Percentiles rank a stretch among this genome's conserved stretches.
These are phyloP conservation scores for Ictidomys tridecemlineatus DNA, from an alignment of 2,113 vertebrate genomes.

Conservation along the genomic window DNA sequence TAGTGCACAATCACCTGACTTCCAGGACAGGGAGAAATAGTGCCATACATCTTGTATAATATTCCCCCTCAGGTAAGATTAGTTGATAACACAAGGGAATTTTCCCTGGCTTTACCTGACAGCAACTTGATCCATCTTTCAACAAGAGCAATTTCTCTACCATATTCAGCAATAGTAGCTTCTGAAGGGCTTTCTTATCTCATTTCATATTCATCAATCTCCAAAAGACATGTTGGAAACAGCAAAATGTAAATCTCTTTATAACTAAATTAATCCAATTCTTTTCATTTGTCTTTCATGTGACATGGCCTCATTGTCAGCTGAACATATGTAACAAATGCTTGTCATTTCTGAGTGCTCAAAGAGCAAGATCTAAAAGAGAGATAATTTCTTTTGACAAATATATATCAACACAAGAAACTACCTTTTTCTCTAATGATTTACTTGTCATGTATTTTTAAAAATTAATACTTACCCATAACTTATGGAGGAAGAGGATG, in stretches of 20 bases:
- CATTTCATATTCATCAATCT: slow-evolving; percentile 83
- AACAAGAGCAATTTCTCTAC: slow-evolving; percentile 78
- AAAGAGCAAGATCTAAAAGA: slow-evolving; percentile 72
- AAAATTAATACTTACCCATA: slow-evolving; percentile 61
- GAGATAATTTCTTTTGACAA: slow-evolving; percentile 71
- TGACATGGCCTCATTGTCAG: slow-evolving; percentile 76
- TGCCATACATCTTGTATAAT: slow-evolving; percentile 78
- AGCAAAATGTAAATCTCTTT: slow-evolving; percentile 84
- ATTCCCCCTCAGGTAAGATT: slow-evolving; percentile 76
- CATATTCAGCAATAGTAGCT: slow-evolving; percentile 68
- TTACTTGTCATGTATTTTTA: slow-evolving; percentile 64
- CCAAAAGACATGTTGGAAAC: slow-evolving; percentile 63
- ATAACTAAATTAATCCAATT: slow-evolving; percentile 82
- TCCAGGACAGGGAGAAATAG: slow-evolving; percentile 6
- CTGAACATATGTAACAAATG: slow-evolving; percentile 79
- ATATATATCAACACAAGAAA: slow-evolving; percentile 73
- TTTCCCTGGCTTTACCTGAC: slow-evolving; percentile 82
- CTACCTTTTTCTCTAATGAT: slow-evolving; percentile 57
- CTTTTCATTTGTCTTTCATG: slow-evolving; percentile 79
- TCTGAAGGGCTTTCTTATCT: slow-evolving; percentile 82
- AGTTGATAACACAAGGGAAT: slow-evolving; percentile 82
- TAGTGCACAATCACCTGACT: slow-evolving; percentile 19
- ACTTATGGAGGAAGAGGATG: not conserved
- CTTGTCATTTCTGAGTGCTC: slow-evolving; percentile 62
- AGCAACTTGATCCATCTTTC: slow-evolving; percentile 80